phyloP scores from a whole-genome alignment of 2,797 vertebrate genomes.

The Paedocypris micromegethes region DNA sequence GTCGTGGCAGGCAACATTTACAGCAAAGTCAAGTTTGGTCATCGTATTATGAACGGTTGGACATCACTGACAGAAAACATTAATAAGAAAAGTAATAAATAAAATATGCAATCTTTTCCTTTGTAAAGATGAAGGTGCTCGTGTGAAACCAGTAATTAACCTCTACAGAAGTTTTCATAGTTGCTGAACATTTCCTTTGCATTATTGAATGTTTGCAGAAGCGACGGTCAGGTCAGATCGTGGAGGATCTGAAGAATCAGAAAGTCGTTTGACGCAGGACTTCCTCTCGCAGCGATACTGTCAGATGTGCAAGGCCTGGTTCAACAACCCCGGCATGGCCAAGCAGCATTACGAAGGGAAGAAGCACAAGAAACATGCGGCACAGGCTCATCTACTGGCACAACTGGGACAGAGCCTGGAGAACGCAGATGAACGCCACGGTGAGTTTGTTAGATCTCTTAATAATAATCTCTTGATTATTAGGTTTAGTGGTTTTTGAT shows the following conservation, averaged over 20 bases:
- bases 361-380: constrained; percentile 79
- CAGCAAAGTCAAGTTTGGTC: too few species aligned
- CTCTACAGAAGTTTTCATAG: too few species aligned
- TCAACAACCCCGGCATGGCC: constrained; percentile 80
- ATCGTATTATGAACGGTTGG: too few species aligned
- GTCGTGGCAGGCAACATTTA: too few species aligned
- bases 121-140: too few species aligned
- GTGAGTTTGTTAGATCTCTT: constrained; percentile 47
- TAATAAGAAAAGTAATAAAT: too few species aligned
- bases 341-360: constrained; percentile 79
- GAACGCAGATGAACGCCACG: constrained; percentile 65
- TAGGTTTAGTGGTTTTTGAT: too few species aligned
- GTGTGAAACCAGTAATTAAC: too few species aligned
- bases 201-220: constrained; percentile 47
- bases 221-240: constrained; percentile 57
- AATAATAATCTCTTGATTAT: too few species aligned
- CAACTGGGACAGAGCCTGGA: constrained; percentile 74
- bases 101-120: too few species aligned
- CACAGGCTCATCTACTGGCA: constrained; percentile 69
- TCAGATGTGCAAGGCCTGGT: constrained; percentile 76
- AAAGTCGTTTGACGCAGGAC: constrained; percentile 53
- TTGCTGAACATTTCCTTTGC: too few species aligned
- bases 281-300: constrained; percentile 72
- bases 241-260: constrained; percentile 45
- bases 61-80: too few species aligned